Percentiles rank a stretch among this genome's conserved stretches.
Conservation (phyloP, 2,888 invertebrate genomes). For the Linnaemya vulpina region DNA sequence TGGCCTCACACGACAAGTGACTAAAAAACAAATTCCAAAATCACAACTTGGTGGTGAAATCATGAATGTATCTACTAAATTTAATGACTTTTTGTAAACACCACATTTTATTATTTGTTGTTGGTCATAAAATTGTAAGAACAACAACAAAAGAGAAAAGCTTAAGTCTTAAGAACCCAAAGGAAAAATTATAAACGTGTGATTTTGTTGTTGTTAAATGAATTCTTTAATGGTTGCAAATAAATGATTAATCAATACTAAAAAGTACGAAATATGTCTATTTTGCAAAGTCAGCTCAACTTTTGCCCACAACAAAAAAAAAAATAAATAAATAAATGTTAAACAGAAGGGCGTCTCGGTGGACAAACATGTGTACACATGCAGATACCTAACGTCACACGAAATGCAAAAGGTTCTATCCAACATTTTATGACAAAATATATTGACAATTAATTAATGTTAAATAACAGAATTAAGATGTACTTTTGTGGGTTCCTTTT, state of each 20-base stretch:
- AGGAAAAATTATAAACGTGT: slow-evolving; percentile 12
- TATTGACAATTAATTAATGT: too few species aligned
- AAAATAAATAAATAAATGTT: too few species aligned
- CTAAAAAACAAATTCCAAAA: slow-evolving; percentile 28
- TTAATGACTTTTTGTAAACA: slow-evolving; percentile 14
- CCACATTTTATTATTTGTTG: slow-evolving; percentile 25
- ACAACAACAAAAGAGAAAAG: slow-evolving; percentile 5
- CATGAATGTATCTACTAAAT: slow-evolving; percentile 43
- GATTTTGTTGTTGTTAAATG: neutral
- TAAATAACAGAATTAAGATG: too few species aligned
- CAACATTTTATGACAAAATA: too few species aligned
- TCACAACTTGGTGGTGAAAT: slow-evolving; percentile 48
- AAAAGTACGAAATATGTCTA: slow-evolving; percentile 40
- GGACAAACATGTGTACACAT: neutral
- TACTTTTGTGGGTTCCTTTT: too few species aligned
- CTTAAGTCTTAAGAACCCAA: slow-evolving; percentile 2
- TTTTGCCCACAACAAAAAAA: slow-evolving; percentile 22
- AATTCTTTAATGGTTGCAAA: slow-evolving; percentile 57
- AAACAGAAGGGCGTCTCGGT: slow-evolving; percentile 24
- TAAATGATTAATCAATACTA: slow-evolving; percentile 67
- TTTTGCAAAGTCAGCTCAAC: slow-evolving; percentile 61
- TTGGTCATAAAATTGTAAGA: slow-evolving; percentile 22
- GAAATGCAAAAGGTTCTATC: too few species aligned
- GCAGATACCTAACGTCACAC: neutral
- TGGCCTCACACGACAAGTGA: neutral